A percentile compares a stretch with the other conserved stretches of the same genome.
Evolutionary conservation across 2,888 invertebrate species (phyloP).

Genomic region (Parnassius orleans): DNA sequence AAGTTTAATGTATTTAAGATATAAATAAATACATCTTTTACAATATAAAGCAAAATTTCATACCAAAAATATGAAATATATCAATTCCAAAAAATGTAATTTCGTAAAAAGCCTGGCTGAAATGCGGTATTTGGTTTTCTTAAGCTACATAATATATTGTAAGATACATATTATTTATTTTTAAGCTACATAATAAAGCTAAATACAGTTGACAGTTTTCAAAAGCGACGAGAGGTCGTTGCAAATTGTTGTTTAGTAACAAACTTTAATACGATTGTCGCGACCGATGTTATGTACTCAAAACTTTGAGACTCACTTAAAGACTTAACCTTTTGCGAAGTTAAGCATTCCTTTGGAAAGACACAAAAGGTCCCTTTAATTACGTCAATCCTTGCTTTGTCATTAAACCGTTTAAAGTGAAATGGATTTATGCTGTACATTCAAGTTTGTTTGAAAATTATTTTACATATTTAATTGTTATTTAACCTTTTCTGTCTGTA

Average conservation of each 20-base stretch:
- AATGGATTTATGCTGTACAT: neutral
- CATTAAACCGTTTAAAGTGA: neutral
- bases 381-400: constrained; percentile 6
- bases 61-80: too few species aligned
- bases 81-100: too few species aligned
- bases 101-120: too few species aligned
- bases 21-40: too few species aligned
- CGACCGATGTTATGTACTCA: neutral
- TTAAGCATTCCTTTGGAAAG: constrained; percentile 29
- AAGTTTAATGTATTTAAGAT: too few species aligned
- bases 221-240: neutral
- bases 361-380: constrained; percentile 24
- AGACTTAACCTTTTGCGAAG: constrained; percentile 18
- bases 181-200: neutral
- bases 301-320: constrained; percentile 10
- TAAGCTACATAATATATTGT: too few species aligned
- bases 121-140: too few species aligned
- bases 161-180: too few species aligned
- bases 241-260: constrained; percentile 6
- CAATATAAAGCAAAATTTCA: too few species aligned
- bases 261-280: constrained; percentile 6
- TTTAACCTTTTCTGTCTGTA: too few species aligned
- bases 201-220: neutral
- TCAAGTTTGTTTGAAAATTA: too few species aligned
- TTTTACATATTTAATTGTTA: too few species aligned